Evolutionary conservation across 2,113 vertebrate species (phyloP).

Genomic region (Pithys albifrons): DNA sequence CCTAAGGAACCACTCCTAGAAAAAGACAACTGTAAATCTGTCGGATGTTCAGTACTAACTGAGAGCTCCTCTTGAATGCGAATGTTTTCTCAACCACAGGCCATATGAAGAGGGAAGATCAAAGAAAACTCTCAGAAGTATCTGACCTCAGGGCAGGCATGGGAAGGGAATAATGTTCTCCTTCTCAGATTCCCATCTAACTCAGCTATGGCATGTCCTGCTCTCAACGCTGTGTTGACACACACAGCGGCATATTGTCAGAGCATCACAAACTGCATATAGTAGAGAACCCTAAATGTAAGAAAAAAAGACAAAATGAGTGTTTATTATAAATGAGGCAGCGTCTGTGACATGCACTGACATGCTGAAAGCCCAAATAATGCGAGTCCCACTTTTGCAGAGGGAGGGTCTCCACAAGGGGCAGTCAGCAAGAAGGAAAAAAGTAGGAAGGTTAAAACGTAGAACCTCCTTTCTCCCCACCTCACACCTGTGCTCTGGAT

Average conservation of each 20-base stretch:
- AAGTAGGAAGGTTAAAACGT: fast-evolving
- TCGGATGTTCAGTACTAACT: not conserved
- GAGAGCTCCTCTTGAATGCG: not conserved
- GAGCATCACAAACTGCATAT: not conserved
- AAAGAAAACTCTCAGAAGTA: not conserved
- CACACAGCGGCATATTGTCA: not conserved
- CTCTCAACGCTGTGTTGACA: fast-evolving
- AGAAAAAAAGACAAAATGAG: not conserved
- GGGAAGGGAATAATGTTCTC: not conserved
- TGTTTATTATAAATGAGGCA: not conserved
- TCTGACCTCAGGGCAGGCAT: not conserved
- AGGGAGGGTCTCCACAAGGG: too few relatives aligned
- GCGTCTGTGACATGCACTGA: fast-evolving
- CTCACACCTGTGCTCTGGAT: not conserved
- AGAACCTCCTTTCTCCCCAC: fast-evolving
- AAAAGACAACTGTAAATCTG: not conserved
- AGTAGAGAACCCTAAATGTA: not conserved
- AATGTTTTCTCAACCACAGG: not conserved
- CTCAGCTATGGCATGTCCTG: not conserved
- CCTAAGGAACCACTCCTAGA: not conserved
- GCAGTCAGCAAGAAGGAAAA: fast-evolving
- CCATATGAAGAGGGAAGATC: not conserved
- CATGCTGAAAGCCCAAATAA: not conserved
- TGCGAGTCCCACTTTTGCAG: fast-evolving
- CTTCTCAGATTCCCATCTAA: not conserved